Evolutionary conservation across 2,113 vertebrate genomes (phyloP).

Genomic region (Prionailurus bengalensis): DNA sequence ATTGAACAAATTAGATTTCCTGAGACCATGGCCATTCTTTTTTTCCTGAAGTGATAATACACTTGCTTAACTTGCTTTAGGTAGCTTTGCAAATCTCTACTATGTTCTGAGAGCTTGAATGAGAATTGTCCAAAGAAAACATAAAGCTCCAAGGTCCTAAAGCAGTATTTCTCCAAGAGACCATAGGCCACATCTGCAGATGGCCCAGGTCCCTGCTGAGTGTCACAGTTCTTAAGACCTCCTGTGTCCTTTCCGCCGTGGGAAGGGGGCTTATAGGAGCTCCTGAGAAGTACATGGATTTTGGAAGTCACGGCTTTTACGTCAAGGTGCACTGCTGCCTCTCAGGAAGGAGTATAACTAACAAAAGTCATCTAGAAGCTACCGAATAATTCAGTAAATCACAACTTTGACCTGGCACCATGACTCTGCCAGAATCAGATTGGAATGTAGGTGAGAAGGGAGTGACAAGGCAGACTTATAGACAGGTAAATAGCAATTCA

Average conservation of each 20-base stretch:
- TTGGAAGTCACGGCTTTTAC: neutral
- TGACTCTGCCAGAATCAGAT: neutral
- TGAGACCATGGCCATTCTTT: conserved; percentile 40
- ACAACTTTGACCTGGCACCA: neutral
- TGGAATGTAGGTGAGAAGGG: neutral
- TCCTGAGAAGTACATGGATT: neutral
- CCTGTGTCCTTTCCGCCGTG: neutral
- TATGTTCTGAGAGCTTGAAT: neutral
- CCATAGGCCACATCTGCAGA: neutral
- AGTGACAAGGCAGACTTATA: neutral
- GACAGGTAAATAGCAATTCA: neutral
- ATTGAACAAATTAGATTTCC: conserved; percentile 73
- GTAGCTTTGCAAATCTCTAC: neutral
- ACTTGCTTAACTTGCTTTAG: conserved; percentile 12
- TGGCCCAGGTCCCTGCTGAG: neutral
- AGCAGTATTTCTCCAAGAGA: neutral
- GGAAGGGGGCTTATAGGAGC: neutral
- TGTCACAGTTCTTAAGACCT: neutral
- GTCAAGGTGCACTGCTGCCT: neutral
- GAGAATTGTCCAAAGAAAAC: conserved; percentile 28
- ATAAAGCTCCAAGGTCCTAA: neutral
- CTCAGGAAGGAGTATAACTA: neutral
- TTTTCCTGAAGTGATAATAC: conserved; percentile 24
- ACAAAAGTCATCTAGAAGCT: neutral
- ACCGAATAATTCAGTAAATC: neutral